These are phyloP conservation scores for Rhinophrynus dorsalis DNA, from an alignment of 2,797 vertebrate species.

Conservation along the genomic window DNA sequence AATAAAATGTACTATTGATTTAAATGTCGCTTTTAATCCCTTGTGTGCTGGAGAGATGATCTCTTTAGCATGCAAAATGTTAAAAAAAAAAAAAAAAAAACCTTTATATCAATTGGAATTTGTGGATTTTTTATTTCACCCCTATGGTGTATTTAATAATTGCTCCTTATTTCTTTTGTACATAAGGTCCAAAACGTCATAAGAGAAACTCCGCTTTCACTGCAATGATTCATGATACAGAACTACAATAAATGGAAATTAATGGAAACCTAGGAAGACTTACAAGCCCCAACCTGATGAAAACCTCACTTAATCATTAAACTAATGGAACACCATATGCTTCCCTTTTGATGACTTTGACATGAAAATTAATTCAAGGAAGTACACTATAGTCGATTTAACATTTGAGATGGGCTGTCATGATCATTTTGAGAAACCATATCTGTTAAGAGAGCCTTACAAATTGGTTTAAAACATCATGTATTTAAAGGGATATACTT, in stretches of 20 bases:
- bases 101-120: too few relatives aligned
- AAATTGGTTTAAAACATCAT: background rate
- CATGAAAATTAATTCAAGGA: background rate
- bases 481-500: background rate
- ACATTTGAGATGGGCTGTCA: background rate
- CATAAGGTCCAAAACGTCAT: too few relatives aligned
- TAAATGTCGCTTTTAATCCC: too few relatives aligned
- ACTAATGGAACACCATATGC: conserved; percentile 4
- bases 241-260: background rate
- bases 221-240: background rate
- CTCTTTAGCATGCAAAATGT: too few relatives aligned
- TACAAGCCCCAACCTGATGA: background rate
- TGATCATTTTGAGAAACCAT: background rate
- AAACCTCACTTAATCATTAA: background rate
- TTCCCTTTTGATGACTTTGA: background rate
- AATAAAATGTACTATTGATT: too few relatives aligned
- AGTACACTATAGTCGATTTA: background rate
- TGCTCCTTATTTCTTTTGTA: too few relatives aligned
- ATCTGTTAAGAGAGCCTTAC: background rate
- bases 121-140: too few relatives aligned
- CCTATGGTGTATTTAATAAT: too few relatives aligned
- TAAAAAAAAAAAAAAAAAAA: too few relatives aligned
- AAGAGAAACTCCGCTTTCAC: too few relatives aligned
- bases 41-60: too few relatives aligned
- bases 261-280: background rate